These are phyloP conservation scores for Danaus plexippus DNA, from an alignment of 1,140 invertebrate species.

Conservation along the genomic window DNA sequence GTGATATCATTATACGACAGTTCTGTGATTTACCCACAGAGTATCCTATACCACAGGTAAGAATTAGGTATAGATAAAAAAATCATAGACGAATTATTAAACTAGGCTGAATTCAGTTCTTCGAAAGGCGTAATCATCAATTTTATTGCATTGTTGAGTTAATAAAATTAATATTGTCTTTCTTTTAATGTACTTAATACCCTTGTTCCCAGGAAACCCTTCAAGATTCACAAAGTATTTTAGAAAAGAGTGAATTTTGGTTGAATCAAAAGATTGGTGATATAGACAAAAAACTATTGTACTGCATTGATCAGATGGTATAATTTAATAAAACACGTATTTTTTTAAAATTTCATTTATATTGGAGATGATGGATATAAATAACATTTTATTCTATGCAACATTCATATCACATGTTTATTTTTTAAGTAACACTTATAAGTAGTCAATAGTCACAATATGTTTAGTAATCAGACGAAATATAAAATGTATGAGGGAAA, in stretches of 20 bases:
- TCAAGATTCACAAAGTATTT: constrained; percentile 28
- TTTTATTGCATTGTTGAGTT: no score
- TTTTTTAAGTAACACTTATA: constrained; percentile 30
- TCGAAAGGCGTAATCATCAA: no score
- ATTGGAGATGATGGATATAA: constrained; percentile 20
- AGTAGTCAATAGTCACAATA: no score
- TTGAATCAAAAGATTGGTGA: constrained; percentile 36
- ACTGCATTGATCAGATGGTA: constrained; percentile 53
- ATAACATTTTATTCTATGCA: constrained; percentile 39
- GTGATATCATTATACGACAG: constrained; percentile 72
- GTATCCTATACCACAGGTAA: constrained; percentile 73
- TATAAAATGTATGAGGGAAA: no score
- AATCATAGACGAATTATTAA: background rate
- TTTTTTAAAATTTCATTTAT: constrained; percentile 15
- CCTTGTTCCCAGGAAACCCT: constrained; percentile 35
- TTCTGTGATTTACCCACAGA: constrained; percentile 65
- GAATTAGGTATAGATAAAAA: constrained; percentile 10
- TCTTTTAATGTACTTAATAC: background rate
- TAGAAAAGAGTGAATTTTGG: constrained; percentile 49
- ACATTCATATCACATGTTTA: constrained; percentile 51
- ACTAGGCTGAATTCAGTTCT: no score
- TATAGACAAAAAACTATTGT: constrained; percentile 45
- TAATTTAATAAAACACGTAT: constrained; percentile 12
- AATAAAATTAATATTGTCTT: no score
- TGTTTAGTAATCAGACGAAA: no score